Evolutionary conservation across 2,113 vertebrate genomes (phyloP), one percentile per base, ranked within the genome.

Genomic region (Aphelocoma coerulescens): DNA sequence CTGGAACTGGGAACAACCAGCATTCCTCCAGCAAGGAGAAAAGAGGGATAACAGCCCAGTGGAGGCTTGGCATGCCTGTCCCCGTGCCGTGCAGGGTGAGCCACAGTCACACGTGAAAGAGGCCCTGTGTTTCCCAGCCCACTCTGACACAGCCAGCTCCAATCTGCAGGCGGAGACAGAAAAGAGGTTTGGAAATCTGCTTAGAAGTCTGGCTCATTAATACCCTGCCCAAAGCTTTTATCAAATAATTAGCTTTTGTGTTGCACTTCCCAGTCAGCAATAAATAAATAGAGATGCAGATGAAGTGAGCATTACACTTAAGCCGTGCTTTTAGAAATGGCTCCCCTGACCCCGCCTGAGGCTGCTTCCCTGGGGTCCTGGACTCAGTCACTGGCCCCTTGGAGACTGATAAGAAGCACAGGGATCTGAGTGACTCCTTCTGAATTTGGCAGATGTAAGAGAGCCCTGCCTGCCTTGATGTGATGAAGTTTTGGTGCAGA

Each of bases 241-340:
- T 88, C 87, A 65, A 85, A 93, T 93, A 93, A 88, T 92, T 79
- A 58, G 73, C 88, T 89, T 75, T 87, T 59, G 76, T 91, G 32
- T 35, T 67, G 69, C 44, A 4, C 85, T 95, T 96, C 85, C 80
- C 59, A 90, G 92, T n/a, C 91, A 76, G 92, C 88, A 69, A 68
- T 95, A 89, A 91, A 96, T 88, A 96, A 95, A 87, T 61, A 67
- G 82, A 80, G 75, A 92, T 63, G 63, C 32, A 66, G 89, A 89
- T 87, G 63, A 85, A 95, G 82, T 3, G 17, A 82, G 91, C 16
- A 4, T 61, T 62, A 30, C 4, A 7, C 57, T 81, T 22, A 28
- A 71, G 81, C 81, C 0, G 1, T 54, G n/a, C 52, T 71, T 91
- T 73, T 62, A 61, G 85, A 52, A 76, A n/a, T 0, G 0, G 59